Conservation (phyloP, 2,888 invertebrate species). For the Tetranychus piercei region DNA sequence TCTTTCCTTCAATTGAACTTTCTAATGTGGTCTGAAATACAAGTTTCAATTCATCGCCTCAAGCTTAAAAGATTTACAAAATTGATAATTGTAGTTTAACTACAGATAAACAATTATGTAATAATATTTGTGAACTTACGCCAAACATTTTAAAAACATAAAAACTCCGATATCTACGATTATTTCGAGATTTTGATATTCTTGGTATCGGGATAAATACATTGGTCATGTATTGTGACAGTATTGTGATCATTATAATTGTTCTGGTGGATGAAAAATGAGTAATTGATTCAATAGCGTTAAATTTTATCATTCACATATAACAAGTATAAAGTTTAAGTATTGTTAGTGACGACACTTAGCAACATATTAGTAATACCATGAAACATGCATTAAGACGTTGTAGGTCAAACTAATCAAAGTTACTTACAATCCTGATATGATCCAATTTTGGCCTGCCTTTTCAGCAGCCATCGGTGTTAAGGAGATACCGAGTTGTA, state of each 20-base stretch:
- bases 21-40: too few species aligned
- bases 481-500: constrained; percentile 59
- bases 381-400: too few species aligned
- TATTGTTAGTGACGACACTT: too few species aligned
- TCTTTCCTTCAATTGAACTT: too few species aligned
- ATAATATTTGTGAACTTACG: background rate
- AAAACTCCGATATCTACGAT: constrained; percentile 37
- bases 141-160: constrained; percentile 39
- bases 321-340: too few species aligned
- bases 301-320: too few species aligned
- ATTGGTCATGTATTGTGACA: constrained; percentile 56
- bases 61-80: too few species aligned
- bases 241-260: constrained; percentile 51
- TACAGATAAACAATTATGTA: too few species aligned
- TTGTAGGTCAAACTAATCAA: background rate
- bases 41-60: too few species aligned
- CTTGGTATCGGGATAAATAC: constrained; percentile 41
- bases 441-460: constrained; percentile 66
- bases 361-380: too few species aligned
- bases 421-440: constrained; percentile 50
- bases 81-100: too few species aligned
- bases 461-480: constrained; percentile 60
- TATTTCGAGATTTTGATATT: background rate
- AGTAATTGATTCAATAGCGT: background rate
- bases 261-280: constrained; percentile 40